These are phyloP conservation scores for Thyatira batis DNA, from an alignment of 2,888 invertebrate species.

Conservation along the genomic window DNA sequence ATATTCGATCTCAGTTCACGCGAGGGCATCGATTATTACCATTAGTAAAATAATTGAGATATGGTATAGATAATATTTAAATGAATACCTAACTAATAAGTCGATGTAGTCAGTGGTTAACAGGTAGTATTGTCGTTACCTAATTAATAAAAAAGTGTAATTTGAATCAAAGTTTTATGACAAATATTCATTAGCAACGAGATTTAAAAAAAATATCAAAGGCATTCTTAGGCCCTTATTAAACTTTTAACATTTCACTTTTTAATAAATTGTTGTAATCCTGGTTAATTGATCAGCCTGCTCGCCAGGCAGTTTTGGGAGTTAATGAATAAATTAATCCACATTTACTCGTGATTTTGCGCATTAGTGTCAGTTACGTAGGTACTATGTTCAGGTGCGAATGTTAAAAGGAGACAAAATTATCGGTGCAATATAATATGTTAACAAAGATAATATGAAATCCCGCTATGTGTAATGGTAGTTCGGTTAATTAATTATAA, in stretches of 20 bases:
- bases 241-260: slow-evolving; percentile 36
- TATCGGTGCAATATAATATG: slow-evolving; percentile 69
- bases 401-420: slow-evolving; percentile 46
- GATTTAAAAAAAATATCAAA: slow-evolving; percentile 37
- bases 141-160: slow-evolving; percentile 53
- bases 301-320: slow-evolving; percentile 52
- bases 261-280: slow-evolving; percentile 43
- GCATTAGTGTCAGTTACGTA: slow-evolving; percentile 46
- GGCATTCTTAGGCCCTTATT: slow-evolving; percentile 33
- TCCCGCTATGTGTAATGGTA: slow-evolving; percentile 43
- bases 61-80: slow-evolving; percentile 75
- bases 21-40: slow-evolving; percentile 56
- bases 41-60: slow-evolving; percentile 65
- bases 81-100: slow-evolving; percentile 60
- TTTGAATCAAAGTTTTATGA: slow-evolving; percentile 52
- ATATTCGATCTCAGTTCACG: slow-evolving; percentile 49
- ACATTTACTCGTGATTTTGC: slow-evolving; percentile 42
- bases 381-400: slow-evolving; percentile 47
- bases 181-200: slow-evolving; percentile 56
- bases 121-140: slow-evolving; percentile 77
- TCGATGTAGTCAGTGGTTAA: slow-evolving; percentile 78
- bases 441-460: slow-evolving; percentile 58
- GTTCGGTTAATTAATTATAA: slow-evolving; percentile 35
- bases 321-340: slow-evolving; percentile 55
- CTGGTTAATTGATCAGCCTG: slow-evolving; percentile 41